Percentiles rank a stretch among this genome's conserved stretches.
These are phyloP conservation scores for Aplocera efformata DNA, from an alignment of 2,888 invertebrate species.

Conservation along the genomic window DNA sequence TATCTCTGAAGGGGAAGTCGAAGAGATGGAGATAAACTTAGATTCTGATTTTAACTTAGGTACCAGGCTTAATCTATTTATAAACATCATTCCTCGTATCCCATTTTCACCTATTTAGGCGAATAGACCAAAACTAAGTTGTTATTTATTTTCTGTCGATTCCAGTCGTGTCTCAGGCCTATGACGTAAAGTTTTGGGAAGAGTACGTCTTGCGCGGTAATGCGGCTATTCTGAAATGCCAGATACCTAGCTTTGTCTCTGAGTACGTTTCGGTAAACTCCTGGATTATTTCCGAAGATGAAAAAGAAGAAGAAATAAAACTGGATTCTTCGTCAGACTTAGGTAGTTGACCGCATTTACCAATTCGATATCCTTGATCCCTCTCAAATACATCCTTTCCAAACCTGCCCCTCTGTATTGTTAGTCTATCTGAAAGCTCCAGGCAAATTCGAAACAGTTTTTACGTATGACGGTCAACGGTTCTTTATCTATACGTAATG, in stretches of 20 bases:
- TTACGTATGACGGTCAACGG: too few relatives aligned
- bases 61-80: constrained; percentile 36
- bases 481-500: too few relatives aligned
- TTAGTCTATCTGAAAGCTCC: background rate
- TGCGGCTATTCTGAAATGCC: constrained; percentile 94
- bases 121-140: background rate
- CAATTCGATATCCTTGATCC: constrained; percentile 12
- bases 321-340: constrained; percentile 53
- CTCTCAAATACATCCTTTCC: constrained; percentile 9
- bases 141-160: constrained; percentile 38
- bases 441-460: background rate
- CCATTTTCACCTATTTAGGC: background rate
- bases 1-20: constrained; percentile 83
- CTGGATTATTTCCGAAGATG: constrained; percentile 90
- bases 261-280: constrained; percentile 93
- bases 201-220: constrained; percentile 95
- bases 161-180: constrained; percentile 94
- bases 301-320: constrained; percentile 66
- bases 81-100: constrained; percentile 17
- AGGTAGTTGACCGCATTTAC: constrained; percentile 44
- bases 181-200: constrained; percentile 95
- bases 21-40: constrained; percentile 72
- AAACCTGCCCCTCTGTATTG: constrained; percentile 1
- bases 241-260: constrained; percentile 95
- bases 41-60: constrained; percentile 67